Evolutionary conservation across 2,797 vertebrate species (phyloP).

Genomic region (Phalanger gymnotis): DNA sequence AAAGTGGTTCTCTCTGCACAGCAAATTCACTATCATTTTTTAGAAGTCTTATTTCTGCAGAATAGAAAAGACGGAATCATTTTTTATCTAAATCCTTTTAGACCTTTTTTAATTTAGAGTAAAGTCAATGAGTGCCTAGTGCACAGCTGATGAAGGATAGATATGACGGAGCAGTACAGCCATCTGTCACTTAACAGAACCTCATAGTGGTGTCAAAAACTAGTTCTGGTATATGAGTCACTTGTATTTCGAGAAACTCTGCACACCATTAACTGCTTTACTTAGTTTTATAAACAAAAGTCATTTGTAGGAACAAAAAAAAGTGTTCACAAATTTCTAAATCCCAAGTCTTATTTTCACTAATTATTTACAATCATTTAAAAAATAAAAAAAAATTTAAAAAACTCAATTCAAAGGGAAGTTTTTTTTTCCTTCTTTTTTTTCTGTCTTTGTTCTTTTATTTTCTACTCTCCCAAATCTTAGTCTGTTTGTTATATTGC

Average conservation of each 20-base stretch:
- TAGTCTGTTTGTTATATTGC: constrained; percentile 51
- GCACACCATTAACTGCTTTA: constrained; percentile 17
- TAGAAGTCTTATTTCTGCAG: constrained; percentile 36
- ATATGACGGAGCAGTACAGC: not conserved
- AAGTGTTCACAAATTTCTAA: constrained; percentile 57
- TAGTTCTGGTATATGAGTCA: constrained; percentile 54
- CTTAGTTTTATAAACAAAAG: constrained; percentile 15
- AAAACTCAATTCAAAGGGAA: constrained; percentile 52
- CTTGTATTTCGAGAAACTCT: constrained; percentile 46
- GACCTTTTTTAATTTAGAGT: constrained; percentile 7
- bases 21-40: constrained; percentile 1
- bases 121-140: constrained; percentile 38
- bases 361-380: constrained; percentile 50
- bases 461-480: not conserved
- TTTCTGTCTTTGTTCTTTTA: not conserved
- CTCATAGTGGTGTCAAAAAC: constrained; percentile 33
- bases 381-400: not conserved
- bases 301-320: constrained; percentile 24
- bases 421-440: constrained; percentile 13
- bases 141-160: constrained; percentile 40
- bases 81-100: constrained; percentile 29
- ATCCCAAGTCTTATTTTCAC: not conserved
- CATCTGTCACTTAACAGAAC: constrained; percentile 69
- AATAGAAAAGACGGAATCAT: constrained; percentile 21
- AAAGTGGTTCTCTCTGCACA: not conserved